phyloP scores from a whole-genome alignment of 2,797 vertebrate species.

The Lerista edwardsae region DNA sequence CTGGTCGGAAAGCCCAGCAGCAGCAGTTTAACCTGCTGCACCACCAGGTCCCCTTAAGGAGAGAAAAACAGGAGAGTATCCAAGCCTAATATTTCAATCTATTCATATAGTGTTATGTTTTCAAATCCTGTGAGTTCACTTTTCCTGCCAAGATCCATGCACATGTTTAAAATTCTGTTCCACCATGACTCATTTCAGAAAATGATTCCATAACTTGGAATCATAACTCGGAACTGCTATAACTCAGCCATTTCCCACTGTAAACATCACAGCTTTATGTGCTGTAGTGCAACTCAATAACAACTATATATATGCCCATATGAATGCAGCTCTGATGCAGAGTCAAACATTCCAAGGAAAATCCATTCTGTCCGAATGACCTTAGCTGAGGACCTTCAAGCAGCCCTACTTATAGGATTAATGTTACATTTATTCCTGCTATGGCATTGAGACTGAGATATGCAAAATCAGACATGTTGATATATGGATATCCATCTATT shows the following conservation, averaged over 20 bases:
- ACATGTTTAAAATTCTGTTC: neutral
- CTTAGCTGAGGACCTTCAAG: neutral
- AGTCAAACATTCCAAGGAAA: neutral
- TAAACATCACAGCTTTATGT: neutral
- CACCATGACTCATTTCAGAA: neutral
- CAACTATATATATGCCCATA: neutral
- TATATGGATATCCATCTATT: no score
- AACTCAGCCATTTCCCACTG: neutral
- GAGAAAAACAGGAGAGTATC: no score
- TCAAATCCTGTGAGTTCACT: neutral
- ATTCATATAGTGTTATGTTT: no score
- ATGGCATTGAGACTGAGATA: neutral
- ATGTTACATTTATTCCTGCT: neutral
- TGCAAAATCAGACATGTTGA: neutral
- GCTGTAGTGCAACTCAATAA: neutral
- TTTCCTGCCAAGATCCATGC: neutral
- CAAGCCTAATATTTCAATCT: neutral
- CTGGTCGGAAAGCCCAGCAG: no score
- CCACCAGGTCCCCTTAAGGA: no score
- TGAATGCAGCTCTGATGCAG: neutral
- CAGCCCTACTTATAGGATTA: neutral
- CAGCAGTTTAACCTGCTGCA: no score
- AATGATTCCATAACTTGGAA: no score
- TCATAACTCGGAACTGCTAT: neutral
- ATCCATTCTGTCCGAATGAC: neutral